A percentile compares a stretch with the other conserved stretches of the same genome.
phyloP scores from a whole-genome alignment of 2,113 vertebrate species.

The Himantopus leucocephalus region DNA sequence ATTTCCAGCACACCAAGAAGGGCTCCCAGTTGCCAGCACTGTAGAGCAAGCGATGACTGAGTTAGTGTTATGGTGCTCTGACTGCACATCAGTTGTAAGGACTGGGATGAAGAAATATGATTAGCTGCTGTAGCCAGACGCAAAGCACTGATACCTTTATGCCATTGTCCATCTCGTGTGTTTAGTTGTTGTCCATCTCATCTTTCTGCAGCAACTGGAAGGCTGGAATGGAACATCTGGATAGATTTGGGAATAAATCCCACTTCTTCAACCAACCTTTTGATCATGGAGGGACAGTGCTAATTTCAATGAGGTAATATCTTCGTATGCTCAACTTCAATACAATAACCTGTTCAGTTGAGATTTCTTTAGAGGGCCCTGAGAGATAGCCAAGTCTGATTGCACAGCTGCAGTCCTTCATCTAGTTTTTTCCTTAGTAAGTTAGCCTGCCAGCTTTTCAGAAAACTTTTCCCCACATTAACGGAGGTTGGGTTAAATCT shows the following conservation, averaged over 20 bases:
- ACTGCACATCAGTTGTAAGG: not conserved
- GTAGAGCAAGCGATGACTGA: fast-evolving
- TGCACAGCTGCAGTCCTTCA: not conserved
- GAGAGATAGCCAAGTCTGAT: not conserved
- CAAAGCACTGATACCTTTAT: not conserved
- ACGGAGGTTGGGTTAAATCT: not conserved
- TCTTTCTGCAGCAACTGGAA: not conserved
- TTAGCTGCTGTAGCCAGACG: not conserved
- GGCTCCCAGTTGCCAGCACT: not conserved
- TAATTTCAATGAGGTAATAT: not conserved
- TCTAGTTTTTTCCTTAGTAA: not conserved
- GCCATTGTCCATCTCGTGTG: not conserved
- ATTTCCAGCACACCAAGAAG: not conserved
- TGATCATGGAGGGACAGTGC: not conserved
- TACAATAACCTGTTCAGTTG: not conserved
- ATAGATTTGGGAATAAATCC: not conserved
- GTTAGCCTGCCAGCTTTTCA: not conserved
- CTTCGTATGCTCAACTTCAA: not conserved
- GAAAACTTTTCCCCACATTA: not conserved
- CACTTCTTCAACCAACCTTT: not conserved
- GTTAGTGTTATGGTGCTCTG: not conserved
- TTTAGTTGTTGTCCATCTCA: not conserved
- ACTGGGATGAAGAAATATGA: not conserved
- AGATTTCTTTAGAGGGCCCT: not conserved
- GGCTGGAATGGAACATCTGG: not conserved